Conservation (phyloP, 1,140 invertebrate species). For the Eulimnadia texana region DNA sequence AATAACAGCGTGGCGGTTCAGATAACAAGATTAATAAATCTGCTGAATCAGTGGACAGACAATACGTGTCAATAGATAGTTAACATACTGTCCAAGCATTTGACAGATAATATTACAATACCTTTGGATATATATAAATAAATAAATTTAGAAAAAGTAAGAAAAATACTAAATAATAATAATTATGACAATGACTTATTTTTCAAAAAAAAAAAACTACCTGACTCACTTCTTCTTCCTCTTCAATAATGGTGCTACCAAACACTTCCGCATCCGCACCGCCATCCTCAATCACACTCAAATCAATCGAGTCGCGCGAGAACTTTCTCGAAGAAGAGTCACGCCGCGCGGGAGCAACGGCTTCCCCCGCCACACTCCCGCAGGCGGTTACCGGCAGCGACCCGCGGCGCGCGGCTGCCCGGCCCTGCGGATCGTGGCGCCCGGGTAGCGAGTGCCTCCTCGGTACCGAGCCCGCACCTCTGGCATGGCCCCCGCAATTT, state of each 20-base stretch:
- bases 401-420: background rate
- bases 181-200: too few relatives aligned
- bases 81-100: too few relatives aligned
- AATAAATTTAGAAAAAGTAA: too few relatives aligned
- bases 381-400: background rate
- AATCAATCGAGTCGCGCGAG: conserved; percentile 23
- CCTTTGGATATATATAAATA: background rate
- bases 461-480: background rate
- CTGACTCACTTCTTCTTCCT: conserved; percentile 1
- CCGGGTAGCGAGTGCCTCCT: conserved; percentile 8
- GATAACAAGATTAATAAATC: too few relatives aligned
- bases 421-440: background rate
- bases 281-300: conserved; percentile 16
- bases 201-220: background rate
- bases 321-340: conserved; percentile 19
- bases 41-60: too few relatives aligned
- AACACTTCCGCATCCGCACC: background rate
- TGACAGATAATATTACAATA: background rate
- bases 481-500: background rate
- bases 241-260: conserved; percentile 1
- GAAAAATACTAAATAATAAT: too few relatives aligned
- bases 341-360: conserved; percentile 35
- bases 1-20: too few relatives aligned
- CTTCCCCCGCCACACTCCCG: conserved; percentile 27
- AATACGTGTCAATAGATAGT: too few relatives aligned